Evolutionary conservation across 1,140 invertebrate species (phyloP).

Genomic region (Bombus superbus): DNA sequence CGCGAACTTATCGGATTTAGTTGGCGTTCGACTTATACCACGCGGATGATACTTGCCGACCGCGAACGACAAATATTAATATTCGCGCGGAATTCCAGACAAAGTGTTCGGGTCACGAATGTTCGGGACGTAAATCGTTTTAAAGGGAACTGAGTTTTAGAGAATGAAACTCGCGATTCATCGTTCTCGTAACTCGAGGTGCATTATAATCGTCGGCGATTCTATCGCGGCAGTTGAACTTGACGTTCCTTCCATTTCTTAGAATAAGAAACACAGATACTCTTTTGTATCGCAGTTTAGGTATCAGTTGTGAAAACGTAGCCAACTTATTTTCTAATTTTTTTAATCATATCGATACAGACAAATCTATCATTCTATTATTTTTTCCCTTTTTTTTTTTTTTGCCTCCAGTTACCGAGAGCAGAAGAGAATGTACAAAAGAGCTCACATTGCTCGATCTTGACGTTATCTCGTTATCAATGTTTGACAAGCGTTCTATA

Average conservation of each 20-base stretch:
- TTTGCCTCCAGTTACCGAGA: not conserved
- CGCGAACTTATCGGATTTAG: constrained; percentile 50
- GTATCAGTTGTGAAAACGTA: too few species aligned
- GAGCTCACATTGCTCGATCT: not conserved
- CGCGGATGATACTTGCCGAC: constrained; percentile 9
- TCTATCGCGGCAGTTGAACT: not conserved
- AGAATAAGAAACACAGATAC: too few species aligned
- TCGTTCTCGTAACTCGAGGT: not conserved
- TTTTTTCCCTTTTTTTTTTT: not conserved
- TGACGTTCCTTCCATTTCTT: too few species aligned
- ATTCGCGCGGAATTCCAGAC: not conserved
- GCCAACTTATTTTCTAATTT: too few species aligned
- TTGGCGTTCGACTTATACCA: constrained; percentile 41
- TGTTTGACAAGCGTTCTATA: not conserved
- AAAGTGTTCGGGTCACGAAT: not conserved
- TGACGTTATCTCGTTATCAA: not conserved
- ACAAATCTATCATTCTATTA: too few species aligned
- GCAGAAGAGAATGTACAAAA: not conserved
- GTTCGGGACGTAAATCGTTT: not conserved
- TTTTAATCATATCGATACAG: too few species aligned
- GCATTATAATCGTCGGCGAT: not conserved
- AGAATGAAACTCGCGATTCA: not conserved
- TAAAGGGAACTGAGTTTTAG: not conserved
- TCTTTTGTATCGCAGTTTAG: too few species aligned
- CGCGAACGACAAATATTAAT: not conserved